Evolutionary conservation across 2,113 vertebrate species (phyloP).

Genomic region (Felis chaus): DNA sequence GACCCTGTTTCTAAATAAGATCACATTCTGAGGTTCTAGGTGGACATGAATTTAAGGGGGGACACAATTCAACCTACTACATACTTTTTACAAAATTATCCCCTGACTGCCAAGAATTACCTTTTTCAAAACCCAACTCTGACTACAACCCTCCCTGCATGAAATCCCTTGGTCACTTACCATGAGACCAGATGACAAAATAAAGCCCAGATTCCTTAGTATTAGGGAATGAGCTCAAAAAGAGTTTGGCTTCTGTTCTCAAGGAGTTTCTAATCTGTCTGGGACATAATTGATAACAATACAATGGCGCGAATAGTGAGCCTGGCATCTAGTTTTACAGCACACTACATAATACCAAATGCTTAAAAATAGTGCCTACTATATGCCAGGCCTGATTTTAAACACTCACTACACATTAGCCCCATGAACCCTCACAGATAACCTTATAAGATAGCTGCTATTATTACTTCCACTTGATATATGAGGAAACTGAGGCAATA

Average conservation of each 20-base stretch:
- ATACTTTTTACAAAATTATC: neutral
- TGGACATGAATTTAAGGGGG: neutral
- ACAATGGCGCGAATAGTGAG: neutral
- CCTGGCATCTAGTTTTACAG: neutral
- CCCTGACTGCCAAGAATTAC: neutral
- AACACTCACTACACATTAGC: neutral
- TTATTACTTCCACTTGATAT: neutral
- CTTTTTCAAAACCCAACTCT: neutral
- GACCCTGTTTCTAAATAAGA: neutral
- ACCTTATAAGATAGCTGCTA: neutral
- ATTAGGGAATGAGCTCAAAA: neutral
- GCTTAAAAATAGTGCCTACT: neutral
- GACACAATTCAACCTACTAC: neutral
- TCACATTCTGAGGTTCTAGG: neutral
- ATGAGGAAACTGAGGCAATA: neutral
- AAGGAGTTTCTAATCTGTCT: neutral
- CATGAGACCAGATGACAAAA: neutral
- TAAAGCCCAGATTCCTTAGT: neutral
- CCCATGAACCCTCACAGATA: neutral
- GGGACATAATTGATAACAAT: neutral
- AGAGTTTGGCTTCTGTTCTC: neutral
- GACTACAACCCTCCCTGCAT: neutral
- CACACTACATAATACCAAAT: neutral
- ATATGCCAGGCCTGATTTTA: neutral
- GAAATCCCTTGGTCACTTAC: neutral